Evolutionary conservation across 2,888 invertebrate genomes (phyloP).

Genomic region (Sesamia inferens): DNA sequence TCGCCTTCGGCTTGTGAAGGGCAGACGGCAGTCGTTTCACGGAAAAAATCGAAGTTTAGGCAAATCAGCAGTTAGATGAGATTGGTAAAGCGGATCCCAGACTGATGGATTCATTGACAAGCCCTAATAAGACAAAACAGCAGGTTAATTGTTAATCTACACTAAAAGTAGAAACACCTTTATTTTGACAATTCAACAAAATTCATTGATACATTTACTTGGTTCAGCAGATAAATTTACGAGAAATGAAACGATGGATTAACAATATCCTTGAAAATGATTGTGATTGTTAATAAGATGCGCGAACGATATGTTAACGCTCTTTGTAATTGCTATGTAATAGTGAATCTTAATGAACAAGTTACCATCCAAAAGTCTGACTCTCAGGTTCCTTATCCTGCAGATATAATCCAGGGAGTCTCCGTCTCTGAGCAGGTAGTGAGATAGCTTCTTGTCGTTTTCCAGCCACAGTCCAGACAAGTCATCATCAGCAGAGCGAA

Average conservation of each 20-base stretch:
- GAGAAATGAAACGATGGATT: neutral
- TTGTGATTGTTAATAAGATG: neutral
- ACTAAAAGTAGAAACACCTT: neutral
- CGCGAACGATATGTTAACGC: neutral
- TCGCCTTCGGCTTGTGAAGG: too few relatives aligned
- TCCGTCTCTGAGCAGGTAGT: constrained; percentile 98
- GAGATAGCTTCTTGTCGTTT: constrained; percentile 91
- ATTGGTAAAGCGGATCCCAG: too few relatives aligned
- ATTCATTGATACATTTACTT: neutral
- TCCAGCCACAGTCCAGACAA: constrained; percentile 99
- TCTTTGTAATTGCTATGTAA: neutral
- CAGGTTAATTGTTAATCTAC: neutral
- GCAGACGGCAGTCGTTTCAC: too few relatives aligned
- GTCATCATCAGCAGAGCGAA: constrained; percentile 97
- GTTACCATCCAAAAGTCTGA: constrained; percentile 97
- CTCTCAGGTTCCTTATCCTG: constrained; percentile 95
- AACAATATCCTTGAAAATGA: neutral
- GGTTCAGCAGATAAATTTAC: neutral
- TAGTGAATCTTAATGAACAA: too few relatives aligned
- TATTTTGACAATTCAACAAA: neutral
- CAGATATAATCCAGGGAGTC: constrained; percentile 97
- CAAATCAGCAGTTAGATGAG: too few relatives aligned
- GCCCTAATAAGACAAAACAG: neutral
- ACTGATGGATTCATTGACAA: neutral
- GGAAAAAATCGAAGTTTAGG: too few relatives aligned